A percentile compares a stretch with the other conserved stretches of the same genome.
These are phyloP conservation scores for Lamellibrachia columna DNA, from an alignment of 2,888 invertebrate genomes.

Conservation along the genomic window DNA sequence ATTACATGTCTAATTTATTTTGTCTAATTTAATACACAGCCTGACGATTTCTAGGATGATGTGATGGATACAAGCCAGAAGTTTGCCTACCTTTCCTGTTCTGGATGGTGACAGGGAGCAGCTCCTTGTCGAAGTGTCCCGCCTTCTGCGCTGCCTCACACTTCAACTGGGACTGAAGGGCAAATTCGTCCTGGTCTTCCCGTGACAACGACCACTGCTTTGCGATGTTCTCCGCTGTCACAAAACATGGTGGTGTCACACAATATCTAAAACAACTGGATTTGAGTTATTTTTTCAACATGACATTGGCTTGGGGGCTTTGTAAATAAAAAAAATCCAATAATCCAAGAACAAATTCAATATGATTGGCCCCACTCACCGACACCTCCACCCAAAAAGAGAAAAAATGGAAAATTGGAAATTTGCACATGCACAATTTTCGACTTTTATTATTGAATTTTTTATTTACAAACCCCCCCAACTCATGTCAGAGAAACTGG, in stretches of 20 bases:
- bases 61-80: no score
- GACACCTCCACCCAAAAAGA: no score
- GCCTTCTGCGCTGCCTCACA: conserved; percentile 73
- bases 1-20: no score
- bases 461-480: no score
- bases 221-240: conserved; percentile 79
- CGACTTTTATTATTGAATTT: no score
- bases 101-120: conserved; percentile 74
- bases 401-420: no score
- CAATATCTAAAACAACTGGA: not conserved
- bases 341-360: no score
- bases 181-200: conserved; percentile 77
- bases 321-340: not conserved
- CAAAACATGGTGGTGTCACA: not conserved
- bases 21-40: no score
- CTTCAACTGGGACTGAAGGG: conserved; percentile 76
- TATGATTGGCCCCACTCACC: no score
- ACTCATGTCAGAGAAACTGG: no score
- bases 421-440: no score
- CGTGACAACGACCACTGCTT: conserved; percentile 74
- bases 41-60: no score
- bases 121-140: conserved; percentile 77
- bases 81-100: conserved; percentile 37
- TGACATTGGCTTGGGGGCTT: not conserved
- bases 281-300: not conserved